Evolutionary conservation across 2,797 vertebrate species (phyloP).

Genomic region (Anableps anableps): DNA sequence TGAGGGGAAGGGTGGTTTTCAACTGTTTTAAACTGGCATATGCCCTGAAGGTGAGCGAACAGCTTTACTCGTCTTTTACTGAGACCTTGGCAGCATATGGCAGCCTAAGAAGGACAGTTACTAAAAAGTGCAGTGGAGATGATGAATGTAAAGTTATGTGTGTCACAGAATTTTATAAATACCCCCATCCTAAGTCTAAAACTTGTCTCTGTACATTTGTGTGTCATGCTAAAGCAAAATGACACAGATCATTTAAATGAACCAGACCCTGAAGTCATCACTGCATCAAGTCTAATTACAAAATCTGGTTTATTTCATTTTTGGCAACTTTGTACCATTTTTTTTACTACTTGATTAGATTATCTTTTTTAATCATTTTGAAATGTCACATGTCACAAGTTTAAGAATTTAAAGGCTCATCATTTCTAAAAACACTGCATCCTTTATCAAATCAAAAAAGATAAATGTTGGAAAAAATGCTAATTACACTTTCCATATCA

Average conservation of each 20-base stretch:
- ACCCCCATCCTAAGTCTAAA: conserved; percentile 39
- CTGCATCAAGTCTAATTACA: conserved; percentile 25
- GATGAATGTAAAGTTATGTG: conserved; percentile 53
- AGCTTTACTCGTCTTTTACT: conserved; percentile 4
- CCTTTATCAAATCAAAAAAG: too few species aligned
- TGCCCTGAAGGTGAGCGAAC: conserved; percentile 28
- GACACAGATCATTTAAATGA: conserved; percentile 66
- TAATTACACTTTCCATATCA: neutral
- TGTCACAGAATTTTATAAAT: conserved; percentile 58
- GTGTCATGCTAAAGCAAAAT: conserved; percentile 23
- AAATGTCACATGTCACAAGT: neutral
- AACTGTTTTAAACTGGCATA: conserved; percentile 26
- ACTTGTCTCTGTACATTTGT: conserved; percentile 4
- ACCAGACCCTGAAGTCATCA: conserved; percentile 51
- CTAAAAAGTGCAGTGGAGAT: conserved; percentile 36
- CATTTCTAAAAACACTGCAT: neutral
- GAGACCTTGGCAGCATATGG: conserved; percentile 8
- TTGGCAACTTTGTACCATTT: conserved; percentile 35
- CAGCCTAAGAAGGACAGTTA: conserved; percentile 2
- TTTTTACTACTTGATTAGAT: neutral
- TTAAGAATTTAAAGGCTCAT: neutral
- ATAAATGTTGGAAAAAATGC: too few species aligned
- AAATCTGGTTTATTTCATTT: conserved; percentile 7
- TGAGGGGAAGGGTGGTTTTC: conserved; percentile 42
- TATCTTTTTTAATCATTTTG: neutral